A percentile compares a stretch with the other conserved stretches of the same genome.
These are phyloP conservation scores for Megalonaias nervosa DNA, from an alignment of 1,140 invertebrate species.

Conservation along the genomic window DNA sequence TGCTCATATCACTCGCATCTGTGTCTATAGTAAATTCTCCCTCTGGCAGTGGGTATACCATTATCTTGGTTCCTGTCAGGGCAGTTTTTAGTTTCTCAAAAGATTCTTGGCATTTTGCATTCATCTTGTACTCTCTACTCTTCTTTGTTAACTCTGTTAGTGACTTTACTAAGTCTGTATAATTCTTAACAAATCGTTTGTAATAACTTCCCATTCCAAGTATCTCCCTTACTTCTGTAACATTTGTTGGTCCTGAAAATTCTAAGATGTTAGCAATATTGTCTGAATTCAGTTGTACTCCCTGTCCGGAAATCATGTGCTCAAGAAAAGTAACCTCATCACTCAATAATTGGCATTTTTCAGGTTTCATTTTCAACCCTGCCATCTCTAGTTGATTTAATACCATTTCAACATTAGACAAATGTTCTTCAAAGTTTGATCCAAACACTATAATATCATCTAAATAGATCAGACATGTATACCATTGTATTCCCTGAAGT, in stretches of 20 bases:
- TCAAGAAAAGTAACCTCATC: constrained; percentile 10
- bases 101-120: constrained; percentile 33
- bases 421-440: neutral
- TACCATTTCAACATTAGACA: neutral
- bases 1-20: no score
- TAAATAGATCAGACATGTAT: no score
- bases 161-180: constrained; percentile 39
- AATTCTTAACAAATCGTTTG: constrained; percentile 14
- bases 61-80: no score
- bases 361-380: constrained; percentile 6
- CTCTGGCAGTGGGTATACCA: no score
- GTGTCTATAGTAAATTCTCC: no score
- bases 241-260: constrained; percentile 3
- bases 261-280: neutral
- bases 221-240: constrained; percentile 5
- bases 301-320: constrained; percentile 5
- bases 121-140: constrained; percentile 66
- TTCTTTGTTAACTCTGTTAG: constrained; percentile 65
- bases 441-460: constrained; percentile 8
- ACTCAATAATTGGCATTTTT: constrained; percentile 5
- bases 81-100: constrained; percentile 1
- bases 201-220: constrained; percentile 11
- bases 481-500: no score
- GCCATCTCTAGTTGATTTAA: neutral
- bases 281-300: neutral